Evolutionary conservation across 2,888 invertebrate species (phyloP).

Genomic region (Dicranocentrus wangi): DNA sequence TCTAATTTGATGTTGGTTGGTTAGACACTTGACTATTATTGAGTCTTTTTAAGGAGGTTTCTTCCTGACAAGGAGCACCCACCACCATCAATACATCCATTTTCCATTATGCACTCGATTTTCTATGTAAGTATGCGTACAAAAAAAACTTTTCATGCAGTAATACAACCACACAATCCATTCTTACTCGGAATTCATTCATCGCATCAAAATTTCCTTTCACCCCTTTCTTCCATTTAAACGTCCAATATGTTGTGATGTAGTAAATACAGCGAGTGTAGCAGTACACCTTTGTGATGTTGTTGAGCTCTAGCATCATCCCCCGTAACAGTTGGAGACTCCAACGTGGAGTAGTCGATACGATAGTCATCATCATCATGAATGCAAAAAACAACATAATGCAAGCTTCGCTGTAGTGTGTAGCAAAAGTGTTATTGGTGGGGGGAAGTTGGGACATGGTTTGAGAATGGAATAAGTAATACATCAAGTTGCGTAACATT

Average conservation of each 20-base stretch:
- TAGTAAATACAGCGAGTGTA: too few species aligned
- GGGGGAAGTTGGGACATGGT: conserved; percentile 7
- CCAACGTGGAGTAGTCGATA: too few species aligned
- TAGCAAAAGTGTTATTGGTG: conserved; percentile 17
- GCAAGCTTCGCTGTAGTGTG: too few species aligned
- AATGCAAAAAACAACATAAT: conserved; percentile 31
- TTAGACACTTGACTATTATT: conserved; percentile 55
- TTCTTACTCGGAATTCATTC: conserved; percentile 43
- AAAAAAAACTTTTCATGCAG: conserved; percentile 33
- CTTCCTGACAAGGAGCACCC: conserved; percentile 3
- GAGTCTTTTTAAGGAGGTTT: conserved; percentile 42
- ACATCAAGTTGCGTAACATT: conserved; percentile 37
- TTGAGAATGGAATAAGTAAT: conserved; percentile 41
- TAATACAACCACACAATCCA: conserved; percentile 33
- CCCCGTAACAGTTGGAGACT: too few species aligned
- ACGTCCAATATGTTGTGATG: conserved; percentile 18
- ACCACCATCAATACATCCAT: conserved; percentile 13
- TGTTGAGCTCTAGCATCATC: too few species aligned
- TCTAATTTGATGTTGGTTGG: conserved; percentile 66
- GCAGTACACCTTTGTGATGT: too few species aligned
- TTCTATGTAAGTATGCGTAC: not conserved
- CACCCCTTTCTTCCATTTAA: conserved; percentile 39
- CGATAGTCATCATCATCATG: conserved; percentile 36
- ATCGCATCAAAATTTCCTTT: conserved; percentile 46
- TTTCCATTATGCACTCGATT: conserved; percentile 15